These are phyloP conservation scores for Aporophyla lueneburgensis DNA, from an alignment of 2,888 invertebrate genomes.

Conservation along the genomic window DNA sequence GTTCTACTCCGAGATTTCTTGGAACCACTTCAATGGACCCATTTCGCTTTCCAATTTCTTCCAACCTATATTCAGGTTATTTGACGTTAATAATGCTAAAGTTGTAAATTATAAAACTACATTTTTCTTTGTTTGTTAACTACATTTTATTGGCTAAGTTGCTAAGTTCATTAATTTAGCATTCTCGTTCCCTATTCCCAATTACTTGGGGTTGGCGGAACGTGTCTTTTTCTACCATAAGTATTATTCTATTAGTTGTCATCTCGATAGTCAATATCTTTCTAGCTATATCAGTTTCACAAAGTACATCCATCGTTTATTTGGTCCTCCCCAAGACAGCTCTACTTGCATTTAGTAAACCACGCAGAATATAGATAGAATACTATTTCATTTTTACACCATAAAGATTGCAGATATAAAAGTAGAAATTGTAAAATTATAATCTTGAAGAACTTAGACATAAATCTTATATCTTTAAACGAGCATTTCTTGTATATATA, in stretches of 20 bases:
- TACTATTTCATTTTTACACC: too few species aligned
- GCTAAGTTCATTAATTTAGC: neutral
- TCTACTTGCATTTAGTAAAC: neutral
- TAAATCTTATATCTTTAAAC: too few species aligned
- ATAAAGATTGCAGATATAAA: too few species aligned
- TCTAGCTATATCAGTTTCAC: neutral
- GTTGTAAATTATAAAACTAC: constrained; percentile 27
- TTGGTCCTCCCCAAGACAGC: neutral
- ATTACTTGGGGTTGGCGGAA: neutral
- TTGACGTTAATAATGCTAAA: constrained; percentile 25
- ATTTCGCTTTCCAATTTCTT: constrained; percentile 35
- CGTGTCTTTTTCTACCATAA: neutral
- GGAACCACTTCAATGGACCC: constrained; percentile 49
- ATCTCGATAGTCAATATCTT: neutral
- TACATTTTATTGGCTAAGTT: neutral
- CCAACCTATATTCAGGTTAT: constrained; percentile 4
- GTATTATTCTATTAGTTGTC: neutral
- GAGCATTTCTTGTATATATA: too few species aligned
- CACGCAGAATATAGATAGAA: too few species aligned
- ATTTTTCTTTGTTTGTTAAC: constrained; percentile 9
- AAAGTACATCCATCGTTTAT: neutral
- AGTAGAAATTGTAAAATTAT: neutral
- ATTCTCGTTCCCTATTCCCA: neutral
- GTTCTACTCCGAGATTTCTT: constrained; percentile 57
- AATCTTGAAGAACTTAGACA: constrained; percentile 8